phyloP scores from a whole-genome alignment of 2,888 invertebrate genomes.

The Drymonia ruficornis region DNA sequence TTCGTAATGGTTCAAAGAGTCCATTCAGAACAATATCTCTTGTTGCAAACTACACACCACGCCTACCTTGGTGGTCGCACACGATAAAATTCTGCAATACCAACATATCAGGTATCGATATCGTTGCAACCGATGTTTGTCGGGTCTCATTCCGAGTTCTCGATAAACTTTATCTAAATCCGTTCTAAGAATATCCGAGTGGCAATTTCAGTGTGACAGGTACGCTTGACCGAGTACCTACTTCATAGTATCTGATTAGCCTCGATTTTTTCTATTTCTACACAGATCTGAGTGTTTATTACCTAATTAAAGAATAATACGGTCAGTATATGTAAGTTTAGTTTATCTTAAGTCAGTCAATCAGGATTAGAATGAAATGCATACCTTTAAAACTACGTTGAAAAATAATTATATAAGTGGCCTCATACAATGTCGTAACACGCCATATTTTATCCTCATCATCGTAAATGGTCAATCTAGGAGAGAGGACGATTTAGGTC shows the following conservation, averaged over 20 bases:
- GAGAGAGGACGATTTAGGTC: no score
- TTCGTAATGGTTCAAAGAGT: no score
- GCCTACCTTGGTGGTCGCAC: constrained; percentile 9
- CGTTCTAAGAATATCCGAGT: constrained; percentile 22
- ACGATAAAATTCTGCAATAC: constrained; percentile 13
- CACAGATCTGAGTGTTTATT: not conserved
- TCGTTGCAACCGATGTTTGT: constrained; percentile 9
- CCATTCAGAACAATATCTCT: no score
- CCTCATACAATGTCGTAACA: no score
- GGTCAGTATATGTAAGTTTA: not conserved
- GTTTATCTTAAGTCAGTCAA: constrained; percentile 3
- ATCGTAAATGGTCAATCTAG: no score
- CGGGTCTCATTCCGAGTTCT: constrained; percentile 28
- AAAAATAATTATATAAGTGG: not conserved
- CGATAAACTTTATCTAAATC: constrained; percentile 31
- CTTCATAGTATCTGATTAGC: constrained; percentile 19
- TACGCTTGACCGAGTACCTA: constrained; percentile 25
- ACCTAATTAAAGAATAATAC: constrained; percentile 4
- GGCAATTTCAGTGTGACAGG: constrained; percentile 12
- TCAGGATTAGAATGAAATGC: not conserved
- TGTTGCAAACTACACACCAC: not conserved
- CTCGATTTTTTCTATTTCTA: not conserved
- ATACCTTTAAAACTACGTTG: not conserved
- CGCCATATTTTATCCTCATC: no score
- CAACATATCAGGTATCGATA: constrained; percentile 19